Percentiles rank a stretch among this genome's conserved stretches.
These are phyloP conservation scores for Chrysolina oricalcia DNA, from an alignment of 2,888 invertebrate genomes.

Conservation along the genomic window DNA sequence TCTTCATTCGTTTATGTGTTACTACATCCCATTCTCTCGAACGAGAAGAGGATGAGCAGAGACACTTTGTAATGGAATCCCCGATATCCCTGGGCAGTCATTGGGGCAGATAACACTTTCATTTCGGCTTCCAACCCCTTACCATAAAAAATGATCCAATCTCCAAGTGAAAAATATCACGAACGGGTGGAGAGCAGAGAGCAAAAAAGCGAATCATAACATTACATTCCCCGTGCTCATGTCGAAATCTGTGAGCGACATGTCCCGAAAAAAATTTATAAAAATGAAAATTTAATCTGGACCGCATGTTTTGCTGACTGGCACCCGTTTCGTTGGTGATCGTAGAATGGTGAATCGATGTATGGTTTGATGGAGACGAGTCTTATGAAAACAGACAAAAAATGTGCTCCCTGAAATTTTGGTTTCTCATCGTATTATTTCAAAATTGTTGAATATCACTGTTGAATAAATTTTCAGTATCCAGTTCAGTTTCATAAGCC, in stretches of 20 bases:
- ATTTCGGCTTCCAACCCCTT: background rate
- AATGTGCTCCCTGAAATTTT: background rate
- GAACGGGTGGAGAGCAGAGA: slow-evolving; percentile 4
- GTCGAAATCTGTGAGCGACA: slow-evolving; percentile 40
- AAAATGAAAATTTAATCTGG: slow-evolving; percentile 46
- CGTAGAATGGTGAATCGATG: background rate
- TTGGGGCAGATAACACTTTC: slow-evolving; percentile 2
- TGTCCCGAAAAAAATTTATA: slow-evolving; percentile 32
- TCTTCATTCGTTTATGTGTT: background rate
- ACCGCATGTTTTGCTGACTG: slow-evolving; percentile 42
- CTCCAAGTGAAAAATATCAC: slow-evolving; percentile 23
- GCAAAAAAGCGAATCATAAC: slow-evolving; percentile 17
- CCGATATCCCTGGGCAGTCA: slow-evolving; percentile 12
- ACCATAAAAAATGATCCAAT: slow-evolving; percentile 19
- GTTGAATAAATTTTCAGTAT: too few species aligned
- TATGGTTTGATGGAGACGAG: background rate
- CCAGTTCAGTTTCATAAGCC: background rate
- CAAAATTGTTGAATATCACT: background rate
- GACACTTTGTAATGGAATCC: slow-evolving; percentile 7
- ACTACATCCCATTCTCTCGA: background rate
- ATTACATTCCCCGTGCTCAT: slow-evolving; percentile 25
- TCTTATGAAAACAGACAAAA: background rate
- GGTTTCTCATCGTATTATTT: background rate
- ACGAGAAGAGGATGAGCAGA: background rate
- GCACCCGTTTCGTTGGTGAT: slow-evolving; percentile 34